Percentiles rank a stretch among this genome's conserved stretches.
These are phyloP conservation scores for Spheniscus humboldti DNA, from an alignment of 2,797 vertebrate genomes.

Conservation along the genomic window DNA sequence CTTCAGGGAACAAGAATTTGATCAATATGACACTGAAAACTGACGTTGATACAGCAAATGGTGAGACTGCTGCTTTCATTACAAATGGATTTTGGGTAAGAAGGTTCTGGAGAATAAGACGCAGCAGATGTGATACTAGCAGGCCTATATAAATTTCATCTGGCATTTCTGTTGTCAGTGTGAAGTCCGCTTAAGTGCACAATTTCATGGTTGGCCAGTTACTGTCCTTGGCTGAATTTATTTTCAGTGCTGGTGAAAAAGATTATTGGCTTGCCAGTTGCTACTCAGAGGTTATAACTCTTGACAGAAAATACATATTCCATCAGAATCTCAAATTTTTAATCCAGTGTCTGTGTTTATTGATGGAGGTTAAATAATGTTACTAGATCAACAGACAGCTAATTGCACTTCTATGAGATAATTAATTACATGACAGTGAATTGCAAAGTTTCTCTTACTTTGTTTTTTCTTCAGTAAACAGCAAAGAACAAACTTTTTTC, in stretches of 20 bases:
- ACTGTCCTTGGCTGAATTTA: slow-evolving; percentile 77
- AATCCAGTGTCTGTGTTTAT: not conserved
- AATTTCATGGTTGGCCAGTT: slow-evolving; percentile 83
- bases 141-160: slow-evolving; percentile 75
- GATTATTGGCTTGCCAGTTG: slow-evolving; percentile 54
- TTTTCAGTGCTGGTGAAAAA: slow-evolving; percentile 71
- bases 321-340: slow-evolving; percentile 6
- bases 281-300: slow-evolving; percentile 48
- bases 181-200: slow-evolving; percentile 79
- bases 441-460: not conserved
- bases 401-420: not conserved
- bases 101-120: slow-evolving; percentile 72
- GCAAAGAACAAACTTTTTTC: not conserved
- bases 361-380: not conserved
- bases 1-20: not conserved
- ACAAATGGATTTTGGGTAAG: slow-evolving; percentile 41
- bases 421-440: not conserved
- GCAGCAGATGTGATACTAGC: slow-evolving; percentile 65
- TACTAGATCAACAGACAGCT: not conserved
- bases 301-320: slow-evolving; percentile 51
- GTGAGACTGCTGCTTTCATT: slow-evolving; percentile 35
- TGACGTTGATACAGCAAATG: slow-evolving; percentile 27
- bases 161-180: slow-evolving; percentile 75
- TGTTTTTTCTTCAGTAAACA: not conserved
- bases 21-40: slow-evolving; percentile 18